Conservation (phyloP, 2,797 vertebrate genomes). For the Myotis vivesi region DNA sequence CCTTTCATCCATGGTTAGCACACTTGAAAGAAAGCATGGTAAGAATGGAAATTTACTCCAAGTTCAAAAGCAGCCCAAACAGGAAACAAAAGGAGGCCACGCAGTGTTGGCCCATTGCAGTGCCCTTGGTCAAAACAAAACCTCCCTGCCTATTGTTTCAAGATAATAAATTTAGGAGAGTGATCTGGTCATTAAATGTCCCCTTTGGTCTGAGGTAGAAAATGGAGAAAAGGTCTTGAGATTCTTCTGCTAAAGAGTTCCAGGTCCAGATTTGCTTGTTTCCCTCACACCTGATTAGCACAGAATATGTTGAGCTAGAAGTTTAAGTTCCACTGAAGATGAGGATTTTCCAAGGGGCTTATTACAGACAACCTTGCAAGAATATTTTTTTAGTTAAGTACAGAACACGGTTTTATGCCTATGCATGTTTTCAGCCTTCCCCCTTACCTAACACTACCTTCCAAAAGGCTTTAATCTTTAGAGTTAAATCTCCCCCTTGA, state of each 20-base stretch:
- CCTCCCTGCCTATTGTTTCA: neutral
- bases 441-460: neutral
- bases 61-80: constrained; percentile 26
- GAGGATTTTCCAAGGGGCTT: neutral
- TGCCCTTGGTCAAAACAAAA: neutral
- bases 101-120: neutral
- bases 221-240: neutral
- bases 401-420: neutral
- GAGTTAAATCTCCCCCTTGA: neutral
- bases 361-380: neutral
- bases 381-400: neutral
- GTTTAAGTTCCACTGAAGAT: neutral
- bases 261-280: neutral
- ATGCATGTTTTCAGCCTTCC: neutral
- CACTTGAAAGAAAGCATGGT: neutral
- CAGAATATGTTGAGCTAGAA: neutral
- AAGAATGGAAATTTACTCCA: constrained; percentile 34
- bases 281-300: neutral
- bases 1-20: neutral
- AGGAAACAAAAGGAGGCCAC: neutral
- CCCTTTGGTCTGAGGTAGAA: neutral
- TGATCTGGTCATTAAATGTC: neutral
- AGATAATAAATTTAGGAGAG: neutral
- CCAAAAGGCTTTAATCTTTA: neutral
- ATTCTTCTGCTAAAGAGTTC: neutral